Base-by-base conservation (phyloP, 2,888 invertebrate genomes). In the Parnassius apollo region DNA sequence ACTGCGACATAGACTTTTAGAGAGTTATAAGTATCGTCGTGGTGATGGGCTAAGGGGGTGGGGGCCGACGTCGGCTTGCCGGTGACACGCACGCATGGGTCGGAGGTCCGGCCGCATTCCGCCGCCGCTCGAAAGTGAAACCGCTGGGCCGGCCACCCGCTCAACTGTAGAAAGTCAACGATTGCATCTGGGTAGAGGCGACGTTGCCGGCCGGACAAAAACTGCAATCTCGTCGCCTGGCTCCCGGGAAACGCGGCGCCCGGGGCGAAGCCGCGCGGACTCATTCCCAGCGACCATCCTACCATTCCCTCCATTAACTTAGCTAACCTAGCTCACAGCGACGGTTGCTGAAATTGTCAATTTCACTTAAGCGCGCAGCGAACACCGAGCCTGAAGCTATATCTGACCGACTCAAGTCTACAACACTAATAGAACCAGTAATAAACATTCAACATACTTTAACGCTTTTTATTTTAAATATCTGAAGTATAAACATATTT, bases 41-140 rank as follows among this genome's bases (percentile, higher is more conserved):
- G 71, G 13, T 55, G 42, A 53, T 56, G 64, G 53, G 56, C 59
- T n/a, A 42, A 12, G 22, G 42, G 57, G 9, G 51, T 45, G 59
- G 48, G 25, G 13, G 51, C 4, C 57, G 57, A 2, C 48, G 49
- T 3, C 42, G 68, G 65, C 68, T 70, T 68, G 74, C 68, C 46
- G 74, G 65, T 65, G 74, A 69, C 70, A 69, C 73, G 72, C 71
- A 67, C 74, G 71, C 66, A 66, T 81, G 85, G 89, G 89, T 90
- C 90, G 89, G 85, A 89, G 91, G 89, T 90, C 85, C 88, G 88
- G 85, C 86, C 90, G 86, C 91, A 90, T 91, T 91, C 91, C 89
- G 67, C 74, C 82, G 85, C 78, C 82, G 85, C 83, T 86, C 80
- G 91, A 91, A 91, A 91, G 91, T 91, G 91, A 91, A 91, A 91